phyloP scores from a whole-genome alignment of 2,888 invertebrate species.

The Oxycera nigricornis region DNA sequence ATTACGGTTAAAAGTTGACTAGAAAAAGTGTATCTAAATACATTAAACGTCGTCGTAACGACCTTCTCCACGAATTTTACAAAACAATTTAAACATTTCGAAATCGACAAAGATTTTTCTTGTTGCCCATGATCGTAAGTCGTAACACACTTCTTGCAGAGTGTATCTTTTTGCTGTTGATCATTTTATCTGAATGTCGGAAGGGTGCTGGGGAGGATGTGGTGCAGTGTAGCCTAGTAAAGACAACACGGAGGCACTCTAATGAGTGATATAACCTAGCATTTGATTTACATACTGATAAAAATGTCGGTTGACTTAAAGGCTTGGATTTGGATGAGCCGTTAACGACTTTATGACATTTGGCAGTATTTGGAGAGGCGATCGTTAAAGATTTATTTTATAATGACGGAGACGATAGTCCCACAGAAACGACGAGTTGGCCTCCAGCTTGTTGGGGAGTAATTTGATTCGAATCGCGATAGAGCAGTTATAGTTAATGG shows the following conservation, averaged over 20 bases:
- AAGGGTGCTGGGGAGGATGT: neutral
- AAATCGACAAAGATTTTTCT: neutral
- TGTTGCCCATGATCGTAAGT: neutral
- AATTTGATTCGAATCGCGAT: slow-evolving; percentile 4
- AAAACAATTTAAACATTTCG: slow-evolving; percentile 22
- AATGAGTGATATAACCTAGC: slow-evolving; percentile 33
- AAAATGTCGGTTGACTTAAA: slow-evolving; percentile 29
- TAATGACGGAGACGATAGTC: neutral
- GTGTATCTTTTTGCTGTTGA: neutral
- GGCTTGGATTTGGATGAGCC: slow-evolving; percentile 8
- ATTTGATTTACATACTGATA: slow-evolving; percentile 26
- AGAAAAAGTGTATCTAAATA: neutral
- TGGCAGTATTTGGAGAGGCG: slow-evolving; percentile 37
- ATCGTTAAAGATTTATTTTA: slow-evolving; percentile 37
- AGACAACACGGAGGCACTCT: slow-evolving; percentile 20
- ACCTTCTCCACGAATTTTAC: slow-evolving; percentile 18
- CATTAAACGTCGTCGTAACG: neutral
- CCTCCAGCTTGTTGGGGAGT: slow-evolving; percentile 2
- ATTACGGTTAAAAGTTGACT: neutral
- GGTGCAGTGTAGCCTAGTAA: neutral
- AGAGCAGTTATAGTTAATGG: too few species aligned
- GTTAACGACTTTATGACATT: slow-evolving; percentile 39
- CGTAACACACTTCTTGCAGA: neutral
- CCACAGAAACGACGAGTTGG: slow-evolving; percentile 2
- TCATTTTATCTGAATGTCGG: neutral